Evolutionary conservation across 2,888 invertebrate genomes (phyloP).

Genomic region (Cheilosia vernalis): DNA sequence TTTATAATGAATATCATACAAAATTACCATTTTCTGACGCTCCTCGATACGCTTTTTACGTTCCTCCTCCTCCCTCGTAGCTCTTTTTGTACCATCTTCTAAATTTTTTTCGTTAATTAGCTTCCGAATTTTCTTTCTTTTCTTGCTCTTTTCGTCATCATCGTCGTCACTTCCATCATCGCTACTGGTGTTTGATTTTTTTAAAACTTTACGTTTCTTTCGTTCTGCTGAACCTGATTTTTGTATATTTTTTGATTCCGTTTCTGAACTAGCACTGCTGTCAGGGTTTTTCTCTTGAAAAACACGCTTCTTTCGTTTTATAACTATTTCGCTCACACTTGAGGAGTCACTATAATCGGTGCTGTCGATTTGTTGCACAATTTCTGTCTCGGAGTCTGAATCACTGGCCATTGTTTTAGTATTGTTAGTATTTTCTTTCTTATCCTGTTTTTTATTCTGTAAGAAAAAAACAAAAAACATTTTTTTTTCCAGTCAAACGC

Average conservation of each 20-base stretch:
- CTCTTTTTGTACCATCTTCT: slow-evolving; percentile 92
- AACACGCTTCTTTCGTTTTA: slow-evolving; percentile 79
- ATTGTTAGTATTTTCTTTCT: neutral
- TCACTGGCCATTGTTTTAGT: slow-evolving; percentile 46
- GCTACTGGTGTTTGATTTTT: slow-evolving; percentile 77
- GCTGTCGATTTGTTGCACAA: slow-evolving; percentile 20
- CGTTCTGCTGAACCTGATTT: slow-evolving; percentile 70
- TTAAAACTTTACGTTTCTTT: slow-evolving; percentile 79
- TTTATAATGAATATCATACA: neutral
- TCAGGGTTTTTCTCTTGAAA: slow-evolving; percentile 76
- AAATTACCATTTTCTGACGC: slow-evolving; percentile 90
- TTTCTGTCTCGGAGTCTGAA: slow-evolving; percentile 49
- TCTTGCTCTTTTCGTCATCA: slow-evolving; percentile 82
- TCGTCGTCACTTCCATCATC: slow-evolving; percentile 76
- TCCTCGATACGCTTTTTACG: slow-evolving; percentile 94
- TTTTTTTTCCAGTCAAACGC: neutral
- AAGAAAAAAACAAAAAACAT: slow-evolving; percentile 30
- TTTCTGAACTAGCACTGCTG: slow-evolving; percentile 79
- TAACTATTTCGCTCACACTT: slow-evolving; percentile 81
- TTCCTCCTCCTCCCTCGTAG: slow-evolving; percentile 95
- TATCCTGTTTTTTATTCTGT: slow-evolving; percentile 19
- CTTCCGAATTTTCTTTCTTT: slow-evolving; percentile 86
- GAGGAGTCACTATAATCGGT: slow-evolving; percentile 76
- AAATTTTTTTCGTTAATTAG: slow-evolving; percentile 87
- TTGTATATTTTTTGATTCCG: slow-evolving; percentile 70